These are phyloP conservation scores for Aricia agestis DNA, from an alignment of 1,140 invertebrate species.

Conservation along the genomic window DNA sequence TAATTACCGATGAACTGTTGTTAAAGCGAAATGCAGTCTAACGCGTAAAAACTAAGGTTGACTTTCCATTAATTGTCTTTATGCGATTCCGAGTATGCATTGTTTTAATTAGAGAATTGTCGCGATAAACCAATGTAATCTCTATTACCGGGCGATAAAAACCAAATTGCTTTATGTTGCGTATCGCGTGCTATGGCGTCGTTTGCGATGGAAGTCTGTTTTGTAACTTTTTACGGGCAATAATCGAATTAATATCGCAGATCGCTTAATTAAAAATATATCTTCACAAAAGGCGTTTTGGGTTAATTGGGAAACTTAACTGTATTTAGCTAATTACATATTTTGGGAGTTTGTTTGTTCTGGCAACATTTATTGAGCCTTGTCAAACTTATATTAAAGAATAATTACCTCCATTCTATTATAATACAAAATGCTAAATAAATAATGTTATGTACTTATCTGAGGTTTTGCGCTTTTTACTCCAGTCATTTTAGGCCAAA, in stretches of 20 bases:
- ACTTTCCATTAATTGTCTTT: conserved; percentile 21
- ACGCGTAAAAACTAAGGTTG: not conserved
- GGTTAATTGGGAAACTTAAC: conserved; percentile 22
- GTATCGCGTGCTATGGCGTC: conserved; percentile 49
- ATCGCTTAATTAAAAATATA: conserved; percentile 73
- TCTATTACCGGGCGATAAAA: conserved; percentile 68
- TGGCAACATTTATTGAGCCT: not conserved
- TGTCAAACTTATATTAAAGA: not conserved
- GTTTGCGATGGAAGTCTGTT: conserved; percentile 58
- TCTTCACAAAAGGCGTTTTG: conserved; percentile 40
- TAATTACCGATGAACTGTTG: conserved; percentile 31
- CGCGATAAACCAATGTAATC: conserved; percentile 66
- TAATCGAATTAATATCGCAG: conserved; percentile 69
- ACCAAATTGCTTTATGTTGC: conserved; percentile 61
- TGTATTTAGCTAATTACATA: conserved; percentile 7
- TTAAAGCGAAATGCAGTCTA: conserved; percentile 22
- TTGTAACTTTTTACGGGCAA: conserved; percentile 66
- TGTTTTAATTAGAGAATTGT: conserved; percentile 62
- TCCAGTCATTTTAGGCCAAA: no score
- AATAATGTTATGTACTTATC: no score
- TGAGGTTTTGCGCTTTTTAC: no score
- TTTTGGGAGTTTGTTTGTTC: not conserved
- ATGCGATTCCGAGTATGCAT: conserved; percentile 44
- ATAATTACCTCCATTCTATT: no score
- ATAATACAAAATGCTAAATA: no score